Base-by-base conservation (phyloP, 2,888 invertebrate genomes). In the Drosophila kambysellisi region DNA sequence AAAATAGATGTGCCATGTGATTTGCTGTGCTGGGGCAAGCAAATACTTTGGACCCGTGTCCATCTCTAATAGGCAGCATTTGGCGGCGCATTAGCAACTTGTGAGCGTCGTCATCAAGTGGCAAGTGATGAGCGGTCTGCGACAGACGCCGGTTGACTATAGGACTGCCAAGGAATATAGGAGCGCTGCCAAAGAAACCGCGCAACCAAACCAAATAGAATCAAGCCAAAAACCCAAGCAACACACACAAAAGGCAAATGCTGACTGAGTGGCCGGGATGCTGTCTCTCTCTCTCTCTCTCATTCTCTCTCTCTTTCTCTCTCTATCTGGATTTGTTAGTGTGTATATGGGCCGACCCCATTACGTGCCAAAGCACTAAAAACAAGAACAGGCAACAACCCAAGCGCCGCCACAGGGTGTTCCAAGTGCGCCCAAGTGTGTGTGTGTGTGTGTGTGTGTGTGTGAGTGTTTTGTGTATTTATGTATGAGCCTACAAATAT, bases 321-420 rank as follows among this genome's bases (percentile, higher is more conserved):
- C 32, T 29, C 35, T n/a, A 17, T 53, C 39, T 53, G 37, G 15
- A 60, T 58, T 48, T 52, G 41, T 37, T 46, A 48, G 54, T 43
- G 56, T 46, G 69, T 62, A 64, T 63, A 60, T 69, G 84, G 53
- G 66, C 58, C 90, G 89, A 90, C 89, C 90, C 85, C 85, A 89
- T 85, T 85, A 85, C 85, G 85, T 85, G 85, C 85, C 85, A 85
- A 85, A 89, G 85, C 85, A 89, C 84, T 84, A 83, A 84, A 84
- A 84, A 89, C 88, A 83, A 78, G 79, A 77, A 48, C 87, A 87
- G 71, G 69, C 78, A 66, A 69, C 65, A 65, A 39, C 61, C 61
- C 35, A 83, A 76, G 80, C 84, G 81, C 70, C 78, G 62, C 71
- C 74, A 72, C 84, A 83, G 82, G 80, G 76, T 79, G 69, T 79